These are phyloP conservation scores for Turdus rufiventris DNA, from an alignment of 2,113 vertebrate genomes.

Conservation along the genomic window DNA sequence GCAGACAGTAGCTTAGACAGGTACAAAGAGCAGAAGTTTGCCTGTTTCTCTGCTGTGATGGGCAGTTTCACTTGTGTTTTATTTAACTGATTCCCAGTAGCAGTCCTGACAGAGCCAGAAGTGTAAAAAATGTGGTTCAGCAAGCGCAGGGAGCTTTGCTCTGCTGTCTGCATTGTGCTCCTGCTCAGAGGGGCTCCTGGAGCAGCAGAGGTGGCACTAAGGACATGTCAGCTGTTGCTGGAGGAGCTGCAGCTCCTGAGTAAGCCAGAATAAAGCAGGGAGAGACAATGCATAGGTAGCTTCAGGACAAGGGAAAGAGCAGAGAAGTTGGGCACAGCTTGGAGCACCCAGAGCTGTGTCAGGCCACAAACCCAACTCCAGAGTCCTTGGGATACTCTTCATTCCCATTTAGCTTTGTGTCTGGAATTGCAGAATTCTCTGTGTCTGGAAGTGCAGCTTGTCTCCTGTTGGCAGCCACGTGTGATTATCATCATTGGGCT, in stretches of 20 bases:
- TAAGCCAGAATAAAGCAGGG: neutral
- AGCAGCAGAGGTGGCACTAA: neutral
- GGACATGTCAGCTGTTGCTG: neutral
- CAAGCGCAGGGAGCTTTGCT: neutral
- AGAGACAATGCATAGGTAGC: neutral
- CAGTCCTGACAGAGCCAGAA: neutral
- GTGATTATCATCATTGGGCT: too few species aligned
- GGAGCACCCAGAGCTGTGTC: neutral
- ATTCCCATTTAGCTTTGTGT: neutral
- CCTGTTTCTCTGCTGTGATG: neutral
- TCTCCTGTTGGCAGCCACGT: rapidly evolving
- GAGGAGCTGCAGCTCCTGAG: neutral
- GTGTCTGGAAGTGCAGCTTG: neutral
- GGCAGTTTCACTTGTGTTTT: neutral
- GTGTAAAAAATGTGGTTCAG: neutral
- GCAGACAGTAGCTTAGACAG: neutral
- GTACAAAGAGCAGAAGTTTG: neutral
- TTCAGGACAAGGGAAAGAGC: neutral
- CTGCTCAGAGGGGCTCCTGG: neutral
- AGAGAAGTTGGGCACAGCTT: neutral
- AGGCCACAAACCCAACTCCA: neutral
- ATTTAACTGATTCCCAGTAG: neutral
- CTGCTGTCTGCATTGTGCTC: neutral
- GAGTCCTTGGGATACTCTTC: neutral
- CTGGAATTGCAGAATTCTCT: neutral